Base-by-base conservation (phyloP, 2,113 vertebrate species). In the Prolemur simus region DNA sequence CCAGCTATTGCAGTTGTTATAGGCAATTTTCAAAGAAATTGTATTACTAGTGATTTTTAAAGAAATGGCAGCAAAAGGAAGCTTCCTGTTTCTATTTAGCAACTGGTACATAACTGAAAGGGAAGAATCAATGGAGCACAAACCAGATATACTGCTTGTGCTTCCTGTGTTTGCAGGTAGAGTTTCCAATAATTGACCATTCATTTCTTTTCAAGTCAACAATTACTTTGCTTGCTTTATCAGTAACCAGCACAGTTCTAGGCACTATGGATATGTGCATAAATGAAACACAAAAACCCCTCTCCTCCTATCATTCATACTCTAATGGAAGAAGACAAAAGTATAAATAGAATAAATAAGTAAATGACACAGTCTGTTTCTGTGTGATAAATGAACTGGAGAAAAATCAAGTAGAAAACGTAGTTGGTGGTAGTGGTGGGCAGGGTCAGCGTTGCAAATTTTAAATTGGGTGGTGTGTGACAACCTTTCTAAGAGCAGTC, bases 1-100 rank as follows among this genome's bases (percentile, higher is more conserved):
- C 74, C 80, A 91, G 87, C 84, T 97, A 68, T 68, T 89, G 87
- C 39, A 71, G 83, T 89, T 83, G 25, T 90, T 94, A 92, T 6
- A 81, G 92, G 87, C 87, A 92, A 90, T 96, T 97, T 97, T 88
- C 80, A 52, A 96, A 96, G 25, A 92, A 96, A 96, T 95, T 94
- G 54, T 94, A 66, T 94, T 97, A 90, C 76, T 27, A 87, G 92
- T 89, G 95, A 91, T 95, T 97, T 95, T 91, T 18, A 96, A 92
- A 95, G 87, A 92, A 97, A 94, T 27, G 69, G 64, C 73, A 92
- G 39, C 42, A 56, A 88, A 84, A 71, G 80, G 13, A 80, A 82
- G 52, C 90, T 88, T 94, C 90, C 42, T 77, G 21, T 85, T 96
- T 96, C 90, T 95, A 39, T 81, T 87, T 92, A 92, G 74, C 66